Percentiles rank a stretch among this genome's conserved stretches.
These are phyloP conservation scores for Nematopogon swammerdamellus DNA, from an alignment of 2,888 invertebrate species.

Conservation along the genomic window DNA sequence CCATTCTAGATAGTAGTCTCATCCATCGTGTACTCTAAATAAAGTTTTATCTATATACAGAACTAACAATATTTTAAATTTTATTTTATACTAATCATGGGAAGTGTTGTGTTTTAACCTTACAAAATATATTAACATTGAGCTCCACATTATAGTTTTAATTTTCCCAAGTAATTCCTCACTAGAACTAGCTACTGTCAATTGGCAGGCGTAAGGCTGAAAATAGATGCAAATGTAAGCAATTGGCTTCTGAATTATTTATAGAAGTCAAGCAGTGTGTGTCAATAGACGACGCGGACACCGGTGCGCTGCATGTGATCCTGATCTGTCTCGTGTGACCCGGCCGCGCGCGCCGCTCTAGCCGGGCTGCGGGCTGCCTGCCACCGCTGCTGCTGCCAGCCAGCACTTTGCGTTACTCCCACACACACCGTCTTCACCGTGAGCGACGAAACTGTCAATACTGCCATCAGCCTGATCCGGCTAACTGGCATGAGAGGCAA, in stretches of 20 bases:
- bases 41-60: conserved; percentile 55
- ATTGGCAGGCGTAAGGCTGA: conserved; percentile 5
- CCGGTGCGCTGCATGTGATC: not conserved
- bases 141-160: conserved; percentile 54
- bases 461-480: too few relatives aligned
- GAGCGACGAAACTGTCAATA: too few relatives aligned
- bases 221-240: conserved; percentile 13
- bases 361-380: too few relatives aligned
- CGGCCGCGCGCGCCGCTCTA: too few relatives aligned
- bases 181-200: not conserved
- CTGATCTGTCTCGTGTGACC: too few relatives aligned
- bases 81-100: conserved; percentile 59
- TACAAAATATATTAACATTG: conserved; percentile 59
- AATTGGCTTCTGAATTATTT: conserved; percentile 10
- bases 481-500: too few relatives aligned
- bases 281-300: not conserved
- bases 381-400: too few relatives aligned
- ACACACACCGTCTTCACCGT: too few relatives aligned
- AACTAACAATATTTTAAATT: conserved; percentile 59
- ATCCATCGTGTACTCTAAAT: conserved; percentile 56
- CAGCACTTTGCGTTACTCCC: too few relatives aligned
- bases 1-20: conserved; percentile 56
- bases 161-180: conserved; percentile 15
- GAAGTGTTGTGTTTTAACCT: conserved; percentile 57
- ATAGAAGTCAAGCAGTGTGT: conserved; percentile 8